These are phyloP conservation scores for Eclectus roratus DNA, from an alignment of 2,113 vertebrate genomes.

Conservation along the genomic window DNA sequence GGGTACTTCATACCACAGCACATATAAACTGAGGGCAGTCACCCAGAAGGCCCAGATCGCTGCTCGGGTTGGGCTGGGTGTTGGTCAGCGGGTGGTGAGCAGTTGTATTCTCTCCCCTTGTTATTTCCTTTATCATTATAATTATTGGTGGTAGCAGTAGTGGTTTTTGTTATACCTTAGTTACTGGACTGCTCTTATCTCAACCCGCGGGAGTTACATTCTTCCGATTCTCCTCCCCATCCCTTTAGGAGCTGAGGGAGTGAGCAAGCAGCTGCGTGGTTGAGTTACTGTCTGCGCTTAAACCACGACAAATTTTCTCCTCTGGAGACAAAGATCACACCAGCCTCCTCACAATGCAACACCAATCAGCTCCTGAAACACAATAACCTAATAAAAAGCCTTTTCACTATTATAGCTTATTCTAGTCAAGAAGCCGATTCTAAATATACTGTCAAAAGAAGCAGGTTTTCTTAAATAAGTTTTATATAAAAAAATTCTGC, in stretches of 20 bases:
- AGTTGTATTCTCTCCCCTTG: background rate
- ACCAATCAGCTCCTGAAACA: background rate
- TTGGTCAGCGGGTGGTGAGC: background rate
- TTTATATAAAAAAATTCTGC: background rate
- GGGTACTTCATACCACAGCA: background rate
- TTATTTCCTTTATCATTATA: background rate
- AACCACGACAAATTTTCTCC: background rate
- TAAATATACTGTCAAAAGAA: background rate
- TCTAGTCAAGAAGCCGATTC: background rate
- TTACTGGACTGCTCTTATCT: background rate
- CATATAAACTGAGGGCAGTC: background rate
- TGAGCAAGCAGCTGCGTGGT: too few species aligned
- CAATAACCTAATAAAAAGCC: background rate
- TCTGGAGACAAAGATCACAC: background rate
- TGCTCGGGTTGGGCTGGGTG: accelerated
- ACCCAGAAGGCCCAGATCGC: background rate
- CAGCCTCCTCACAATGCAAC: background rate
- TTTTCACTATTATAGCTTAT: background rate
- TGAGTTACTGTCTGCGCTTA: background rate
- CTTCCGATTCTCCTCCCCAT: background rate
- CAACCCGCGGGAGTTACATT: background rate
- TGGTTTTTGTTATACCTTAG: background rate
- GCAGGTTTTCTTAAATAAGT: background rate
- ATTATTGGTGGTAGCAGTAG: background rate
- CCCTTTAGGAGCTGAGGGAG: background rate